Conservation (phyloP, 2,113 vertebrate species). For the Reinhardtius hippoglossoides region DNA sequence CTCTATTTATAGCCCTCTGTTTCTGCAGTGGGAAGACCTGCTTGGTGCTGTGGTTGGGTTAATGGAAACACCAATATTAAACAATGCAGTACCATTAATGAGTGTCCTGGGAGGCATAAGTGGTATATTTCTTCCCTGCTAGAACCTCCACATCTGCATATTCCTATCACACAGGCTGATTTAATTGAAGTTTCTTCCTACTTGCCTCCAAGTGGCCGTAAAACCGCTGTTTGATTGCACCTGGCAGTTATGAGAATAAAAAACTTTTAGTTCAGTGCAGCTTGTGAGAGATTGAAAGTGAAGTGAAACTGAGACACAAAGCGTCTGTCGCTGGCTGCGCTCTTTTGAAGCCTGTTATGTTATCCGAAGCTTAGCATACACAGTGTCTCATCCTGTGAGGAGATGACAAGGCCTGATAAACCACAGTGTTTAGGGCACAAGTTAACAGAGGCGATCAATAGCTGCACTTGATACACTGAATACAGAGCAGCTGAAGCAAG, state of each 20-base stretch:
- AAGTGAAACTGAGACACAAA: slow-evolving; percentile 7
- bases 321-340: slow-evolving; percentile 8
- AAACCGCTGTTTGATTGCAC: slow-evolving; percentile 22
- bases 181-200: not conserved
- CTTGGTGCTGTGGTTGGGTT: not conserved
- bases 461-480: slow-evolving; percentile 51
- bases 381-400: slow-evolving; percentile 33
- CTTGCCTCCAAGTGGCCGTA: slow-evolving; percentile 1
- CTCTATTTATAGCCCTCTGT: slow-evolving; percentile 31
- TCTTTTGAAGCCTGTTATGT: slow-evolving; percentile 36
- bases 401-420: slow-evolving; percentile 60
- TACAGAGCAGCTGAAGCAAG: slow-evolving; percentile 19
- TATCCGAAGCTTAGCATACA: slow-evolving; percentile 45
- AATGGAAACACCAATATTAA: slow-evolving; percentile 21
- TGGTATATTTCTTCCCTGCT: not conserved
- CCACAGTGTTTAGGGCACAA: slow-evolving; percentile 58
- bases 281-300: slow-evolving; percentile 32
- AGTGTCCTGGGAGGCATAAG: slow-evolving; percentile 10
- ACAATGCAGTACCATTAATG: slow-evolving; percentile 9
- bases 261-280: slow-evolving; percentile 5
- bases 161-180: slow-evolving; percentile 16
- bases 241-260: slow-evolving; percentile 25
- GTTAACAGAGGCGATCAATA: slow-evolving; percentile 70
- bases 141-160: not conserved
- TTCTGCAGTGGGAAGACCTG: slow-evolving; percentile 6